Evolutionary conservation across 1,140 invertebrate species (phyloP), one percentile per base, ranked within the genome.

Genomic region (Melanaphis sacchari): DNA sequence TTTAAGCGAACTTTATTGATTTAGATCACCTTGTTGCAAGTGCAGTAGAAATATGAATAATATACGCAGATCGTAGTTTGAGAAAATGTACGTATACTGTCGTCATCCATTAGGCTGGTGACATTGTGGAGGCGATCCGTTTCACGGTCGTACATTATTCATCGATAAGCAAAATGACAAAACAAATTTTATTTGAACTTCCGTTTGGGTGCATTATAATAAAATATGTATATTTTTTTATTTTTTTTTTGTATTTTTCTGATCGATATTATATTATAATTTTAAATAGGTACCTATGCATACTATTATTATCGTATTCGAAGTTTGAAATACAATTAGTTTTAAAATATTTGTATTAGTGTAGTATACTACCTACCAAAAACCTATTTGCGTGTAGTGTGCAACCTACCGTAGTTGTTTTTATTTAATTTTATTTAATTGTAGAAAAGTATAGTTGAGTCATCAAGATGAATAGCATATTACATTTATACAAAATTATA

Each of bases 151-250:
- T 6, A 2, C 5, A n/a, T 87, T 87, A 87, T 87, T 87, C 9
- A n/a, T 87, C 41, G 26, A 87, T 87, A 87, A 85, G 24, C 76
- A 36, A 85, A 85, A 87, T 11, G 15, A 87, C 40, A 87, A 84
- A 87, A 87, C 15, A 46, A 87, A 87, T 43, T 85, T 84, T 21
- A 40, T 41, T 84, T 26, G 82, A 31, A 41, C 3, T 85, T 41
- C 26, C 24, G 31, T 85, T 18, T 41, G 40, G 0, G 5, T 81
- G 38, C 59, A 66, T n/a, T n/a, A 66, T 31, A 4, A n/a, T 31
- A 31, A n/a, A n/a, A n/a, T n/a, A 66, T 66, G 59, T 31, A 15
- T 66, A 31, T 66, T n/a, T 59, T 59, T 31, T 59, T 59, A 26
- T 24, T 18, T 1, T 18, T 36, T 59, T 59, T 31, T 59, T 59